A percentile compares a stretch with the other conserved stretches of the same genome.
These are phyloP conservation scores for Melipona quadrifasciata DNA, from an alignment of 1,140 invertebrate species.

Conservation along the genomic window DNA sequence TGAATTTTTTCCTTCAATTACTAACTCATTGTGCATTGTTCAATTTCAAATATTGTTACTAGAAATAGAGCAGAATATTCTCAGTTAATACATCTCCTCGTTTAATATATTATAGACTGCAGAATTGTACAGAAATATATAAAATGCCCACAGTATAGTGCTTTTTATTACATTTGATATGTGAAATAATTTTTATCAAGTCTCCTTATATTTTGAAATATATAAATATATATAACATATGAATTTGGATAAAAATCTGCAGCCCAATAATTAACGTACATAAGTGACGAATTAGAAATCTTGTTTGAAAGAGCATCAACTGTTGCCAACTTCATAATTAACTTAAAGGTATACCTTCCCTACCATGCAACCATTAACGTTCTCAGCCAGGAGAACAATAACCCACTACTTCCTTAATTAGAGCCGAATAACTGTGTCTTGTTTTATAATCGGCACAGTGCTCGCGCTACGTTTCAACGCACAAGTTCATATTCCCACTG, in stretches of 20 bases:
- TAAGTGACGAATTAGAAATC: not conserved
- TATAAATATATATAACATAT: too few relatives aligned
- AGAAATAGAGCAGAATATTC: too few relatives aligned
- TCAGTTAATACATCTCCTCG: too few relatives aligned
- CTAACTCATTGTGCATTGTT: too few relatives aligned
- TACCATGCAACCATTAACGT: slow-evolving; percentile 3
- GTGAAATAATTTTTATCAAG: not conserved
- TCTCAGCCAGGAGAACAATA: slow-evolving; percentile 51
- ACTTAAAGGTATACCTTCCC: not conserved
- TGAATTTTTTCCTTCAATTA: too few relatives aligned
- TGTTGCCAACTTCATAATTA: not conserved
- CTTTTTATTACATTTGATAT: too few relatives aligned
- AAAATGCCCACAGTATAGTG: too few relatives aligned
- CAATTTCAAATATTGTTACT: too few relatives aligned
- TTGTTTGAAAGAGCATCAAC: not conserved
- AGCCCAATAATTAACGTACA: not conserved
- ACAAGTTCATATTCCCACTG: slow-evolving; percentile 51
- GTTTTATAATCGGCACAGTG: slow-evolving; percentile 46
- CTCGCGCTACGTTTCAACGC: slow-evolving; percentile 42
- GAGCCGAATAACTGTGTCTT: slow-evolving; percentile 46
- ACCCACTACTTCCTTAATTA: slow-evolving; percentile 59
- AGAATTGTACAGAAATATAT: too few relatives aligned
- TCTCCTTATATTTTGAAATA: too few relatives aligned
- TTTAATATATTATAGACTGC: too few relatives aligned
- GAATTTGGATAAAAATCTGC: too few relatives aligned